Evolutionary conservation across 2,888 invertebrate species (phyloP), one percentile per base, ranked within the genome.

Genomic region (Caenorhabditis sinica): DNA sequence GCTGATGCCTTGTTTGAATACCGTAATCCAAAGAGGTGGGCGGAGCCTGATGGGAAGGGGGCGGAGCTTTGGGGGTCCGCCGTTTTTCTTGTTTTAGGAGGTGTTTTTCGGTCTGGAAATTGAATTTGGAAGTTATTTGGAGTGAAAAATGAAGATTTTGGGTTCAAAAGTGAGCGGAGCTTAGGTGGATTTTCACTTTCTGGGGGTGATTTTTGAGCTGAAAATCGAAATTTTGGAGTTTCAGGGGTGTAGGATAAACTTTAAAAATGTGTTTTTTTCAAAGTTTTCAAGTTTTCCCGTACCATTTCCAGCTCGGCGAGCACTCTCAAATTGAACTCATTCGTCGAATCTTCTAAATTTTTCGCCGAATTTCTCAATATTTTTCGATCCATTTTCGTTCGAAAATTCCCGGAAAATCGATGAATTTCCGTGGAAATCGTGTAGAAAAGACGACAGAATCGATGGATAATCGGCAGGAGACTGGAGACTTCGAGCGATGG

Each of bases 321-420:
- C 9, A 83, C 53, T 20, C 33, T 73, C 36, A 74, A 33, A 69
- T 83, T 83, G 61, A 77, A 83, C 40, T 66, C 68, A 33, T 83
- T 73, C 8, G 60, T 40, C 9, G 61, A 23, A 2, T 56, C 15
- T 51, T 68, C 72, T 11, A 43, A 13, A 17, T 60, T 33, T 17
- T 66, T 58, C 9, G 49, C 23, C 8, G 33, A 23, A n/a, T 11
- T 33, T 51, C 33, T 61, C 17, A 79, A 6, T 13, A 28, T 20
- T 72, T 65, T 73, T 15, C 53, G 40, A 17, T 66, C 58, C 13
- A 61, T 60, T 43, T 25, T 58, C 9, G 49, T 66, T 20, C 63
- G 20, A 66, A 72, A 73, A 49, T 9, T 60, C 11, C 2, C 23
- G 11, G 69, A 40, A 61, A 75, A 75, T 45, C 58, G 17, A 1